A percentile compares a stretch with the other conserved stretches of the same genome.
Evolutionary conservation across 2,113 vertebrate species (phyloP).

Genomic region (Takifugu flavidus): DNA sequence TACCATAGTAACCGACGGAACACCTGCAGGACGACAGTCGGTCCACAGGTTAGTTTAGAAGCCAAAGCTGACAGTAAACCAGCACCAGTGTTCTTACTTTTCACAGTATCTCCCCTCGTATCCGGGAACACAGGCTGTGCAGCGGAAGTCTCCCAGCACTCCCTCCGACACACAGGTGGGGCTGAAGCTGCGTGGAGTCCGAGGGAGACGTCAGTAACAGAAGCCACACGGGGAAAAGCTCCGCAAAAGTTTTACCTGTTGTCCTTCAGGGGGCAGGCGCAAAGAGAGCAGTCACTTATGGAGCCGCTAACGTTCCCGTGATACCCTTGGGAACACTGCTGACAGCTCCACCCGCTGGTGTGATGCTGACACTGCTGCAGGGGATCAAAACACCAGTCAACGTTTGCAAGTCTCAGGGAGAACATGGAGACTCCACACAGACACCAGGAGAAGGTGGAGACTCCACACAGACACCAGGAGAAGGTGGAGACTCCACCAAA

Average conservation of each 20-base stretch:
- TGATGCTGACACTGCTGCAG: constrained; percentile 83
- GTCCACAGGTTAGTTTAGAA: neutral
- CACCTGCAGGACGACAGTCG: constrained; percentile 72
- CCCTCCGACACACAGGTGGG: constrained; percentile 83
- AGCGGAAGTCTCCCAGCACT: constrained; percentile 74
- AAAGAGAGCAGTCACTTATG: constrained; percentile 82
- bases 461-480: neutral
- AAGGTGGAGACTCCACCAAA: no score
- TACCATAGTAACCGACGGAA: constrained; percentile 83
- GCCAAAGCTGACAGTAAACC: neutral
- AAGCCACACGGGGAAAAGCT: no score
- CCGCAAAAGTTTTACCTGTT: constrained; percentile 70
- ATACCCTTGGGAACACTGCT: constrained; percentile 81
- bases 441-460: neutral
- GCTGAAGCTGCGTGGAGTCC: constrained; percentile 79
- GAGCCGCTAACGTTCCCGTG: constrained; percentile 83
- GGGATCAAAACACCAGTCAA: neutral
- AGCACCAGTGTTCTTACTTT: constrained; percentile 68
- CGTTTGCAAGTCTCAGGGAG: no score
- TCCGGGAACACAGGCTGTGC: constrained; percentile 82
- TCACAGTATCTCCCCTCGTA: constrained; percentile 91
- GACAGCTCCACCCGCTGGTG: constrained; percentile 81
- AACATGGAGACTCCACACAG: neutral
- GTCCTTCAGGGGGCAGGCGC: constrained; percentile 82
- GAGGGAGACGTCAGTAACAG: neutral